Percentiles rank a stretch among this genome's conserved stretches.
These are phyloP conservation scores for Phalera bucephala DNA, from an alignment of 2,888 invertebrate species.

Conservation along the genomic window DNA sequence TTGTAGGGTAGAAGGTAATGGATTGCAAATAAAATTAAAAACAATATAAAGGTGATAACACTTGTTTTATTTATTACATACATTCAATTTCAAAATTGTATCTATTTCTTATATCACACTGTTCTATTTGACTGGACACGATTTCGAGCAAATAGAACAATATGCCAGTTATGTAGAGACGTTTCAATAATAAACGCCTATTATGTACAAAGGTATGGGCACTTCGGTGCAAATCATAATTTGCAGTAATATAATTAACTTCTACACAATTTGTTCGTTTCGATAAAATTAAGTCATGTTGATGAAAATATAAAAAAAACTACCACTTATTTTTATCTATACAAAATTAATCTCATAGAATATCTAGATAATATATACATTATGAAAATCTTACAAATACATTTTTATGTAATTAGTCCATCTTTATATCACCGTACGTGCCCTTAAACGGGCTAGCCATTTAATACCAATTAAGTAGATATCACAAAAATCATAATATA, in stretches of 20 bases:
- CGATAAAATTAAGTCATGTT: slow-evolving; percentile 39
- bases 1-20: too few species aligned
- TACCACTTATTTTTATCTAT: slow-evolving; percentile 23
- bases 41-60: slow-evolving; percentile 20
- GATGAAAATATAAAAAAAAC: slow-evolving; percentile 32
- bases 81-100: slow-evolving; percentile 33
- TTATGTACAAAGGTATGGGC: slow-evolving; percentile 55
- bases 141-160: slow-evolving; percentile 14
- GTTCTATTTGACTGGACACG: slow-evolving; percentile 13
- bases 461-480: slow-evolving; percentile 32
- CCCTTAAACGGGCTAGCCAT: slow-evolving; percentile 20
- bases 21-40: too few species aligned
- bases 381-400: slow-evolving; percentile 23
- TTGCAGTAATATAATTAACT: slow-evolving; percentile 40
- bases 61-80: slow-evolving; percentile 36
- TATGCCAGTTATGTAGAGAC: slow-evolving; percentile 24
- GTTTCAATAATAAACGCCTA: slow-evolving; percentile 33
- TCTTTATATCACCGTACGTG: slow-evolving; percentile 17
- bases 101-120: slow-evolving; percentile 11
- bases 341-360: slow-evolving; percentile 42
- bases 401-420: slow-evolving; percentile 18
- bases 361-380: slow-evolving; percentile 35
- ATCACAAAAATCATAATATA: slow-evolving; percentile 38
- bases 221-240: slow-evolving; percentile 57
- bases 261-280: slow-evolving; percentile 33